Evolutionary conservation across 1,140 invertebrate species (phyloP).

Genomic region (Gonatopus flavifemur): DNA sequence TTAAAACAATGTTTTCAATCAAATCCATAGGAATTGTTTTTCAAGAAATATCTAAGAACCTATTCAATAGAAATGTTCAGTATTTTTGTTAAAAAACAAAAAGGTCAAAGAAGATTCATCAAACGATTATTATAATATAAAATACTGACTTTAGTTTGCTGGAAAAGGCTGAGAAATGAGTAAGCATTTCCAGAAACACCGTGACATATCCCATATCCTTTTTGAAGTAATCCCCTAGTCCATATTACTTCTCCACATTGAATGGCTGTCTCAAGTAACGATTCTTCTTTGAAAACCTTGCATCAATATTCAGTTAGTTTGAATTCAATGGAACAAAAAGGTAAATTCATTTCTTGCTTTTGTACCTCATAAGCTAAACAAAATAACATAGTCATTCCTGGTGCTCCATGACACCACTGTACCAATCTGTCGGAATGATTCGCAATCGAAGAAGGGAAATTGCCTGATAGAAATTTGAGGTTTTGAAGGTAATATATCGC

Average conservation of each 20-base stretch:
- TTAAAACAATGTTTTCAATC: slow-evolving; percentile 7
- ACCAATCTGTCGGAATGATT: slow-evolving; percentile 76
- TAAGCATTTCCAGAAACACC: slow-evolving; percentile 92
- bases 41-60: not conserved
- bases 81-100: too few relatives aligned
- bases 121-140: too few relatives aligned
- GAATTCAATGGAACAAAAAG: too few relatives aligned
- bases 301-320: not conserved
- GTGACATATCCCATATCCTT: slow-evolving; percentile 92
- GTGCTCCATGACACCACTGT: slow-evolving; percentile 96
- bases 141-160: slow-evolving; percentile 69
- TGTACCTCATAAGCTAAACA: slow-evolving; percentile 73
- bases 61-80: too few relatives aligned
- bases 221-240: slow-evolving; percentile 81
- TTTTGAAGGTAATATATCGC: slow-evolving; percentile 67
- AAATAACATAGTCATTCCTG: slow-evolving; percentile 81
- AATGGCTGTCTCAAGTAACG: slow-evolving; percentile 74
- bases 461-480: slow-evolving; percentile 73
- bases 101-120: too few relatives aligned
- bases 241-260: slow-evolving; percentile 80
- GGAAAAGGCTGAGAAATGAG: slow-evolving; percentile 79
- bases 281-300: slow-evolving; percentile 71
- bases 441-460: slow-evolving; percentile 82
- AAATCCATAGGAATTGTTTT: not conserved
- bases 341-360: slow-evolving; percentile 1